Conservation (phyloP, 1,140 invertebrate genomes). For the Elymnias hypermnestra region DNA sequence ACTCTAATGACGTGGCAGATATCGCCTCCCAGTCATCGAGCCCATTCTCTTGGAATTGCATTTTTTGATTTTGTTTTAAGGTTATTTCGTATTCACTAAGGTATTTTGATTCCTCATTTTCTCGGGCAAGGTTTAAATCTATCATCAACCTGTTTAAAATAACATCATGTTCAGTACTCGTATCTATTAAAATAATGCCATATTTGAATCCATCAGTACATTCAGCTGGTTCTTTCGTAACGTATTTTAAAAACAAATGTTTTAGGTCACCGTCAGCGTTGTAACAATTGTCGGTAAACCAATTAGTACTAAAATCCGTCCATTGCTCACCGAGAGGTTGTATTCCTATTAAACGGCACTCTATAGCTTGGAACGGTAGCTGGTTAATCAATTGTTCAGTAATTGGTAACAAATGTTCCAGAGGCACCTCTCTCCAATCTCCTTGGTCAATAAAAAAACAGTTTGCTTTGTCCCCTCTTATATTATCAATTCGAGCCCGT, state of each 20-base stretch:
- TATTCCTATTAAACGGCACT: conserved; percentile 62
- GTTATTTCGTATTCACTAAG: conserved; percentile 22
- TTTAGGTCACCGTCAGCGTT: conserved; percentile 39
- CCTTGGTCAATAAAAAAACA: conserved; percentile 73
- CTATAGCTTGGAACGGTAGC: conserved; percentile 69
- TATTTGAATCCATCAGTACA: conserved; percentile 63
- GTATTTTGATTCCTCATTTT: conserved; percentile 40
- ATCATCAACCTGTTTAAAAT: conserved; percentile 54
- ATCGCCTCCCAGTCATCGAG: conserved; percentile 21
- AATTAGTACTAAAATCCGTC: conserved; percentile 55
- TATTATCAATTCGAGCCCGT: conserved; percentile 51
- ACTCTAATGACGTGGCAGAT: neutral
- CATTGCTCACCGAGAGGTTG: conserved; percentile 42
- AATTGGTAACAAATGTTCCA: conserved; percentile 42
- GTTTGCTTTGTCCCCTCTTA: conserved; percentile 36
- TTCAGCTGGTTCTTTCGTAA: conserved; percentile 46
- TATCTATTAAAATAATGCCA: conserved; percentile 51
- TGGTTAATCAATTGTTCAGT: conserved; percentile 44
- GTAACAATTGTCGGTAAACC: conserved; percentile 50
- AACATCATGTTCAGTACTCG: conserved; percentile 39
- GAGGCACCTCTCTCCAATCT: conserved; percentile 40
- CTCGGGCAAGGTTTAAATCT: conserved; percentile 44
- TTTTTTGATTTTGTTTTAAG: neutral
- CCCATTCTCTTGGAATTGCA: conserved; percentile 7
- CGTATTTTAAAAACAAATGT: conserved; percentile 51